Percentiles rank a stretch among this genome's conserved stretches.
These are phyloP conservation scores for Nibea albiflora DNA, from an alignment of 2,113 vertebrate species.

Conservation along the genomic window DNA sequence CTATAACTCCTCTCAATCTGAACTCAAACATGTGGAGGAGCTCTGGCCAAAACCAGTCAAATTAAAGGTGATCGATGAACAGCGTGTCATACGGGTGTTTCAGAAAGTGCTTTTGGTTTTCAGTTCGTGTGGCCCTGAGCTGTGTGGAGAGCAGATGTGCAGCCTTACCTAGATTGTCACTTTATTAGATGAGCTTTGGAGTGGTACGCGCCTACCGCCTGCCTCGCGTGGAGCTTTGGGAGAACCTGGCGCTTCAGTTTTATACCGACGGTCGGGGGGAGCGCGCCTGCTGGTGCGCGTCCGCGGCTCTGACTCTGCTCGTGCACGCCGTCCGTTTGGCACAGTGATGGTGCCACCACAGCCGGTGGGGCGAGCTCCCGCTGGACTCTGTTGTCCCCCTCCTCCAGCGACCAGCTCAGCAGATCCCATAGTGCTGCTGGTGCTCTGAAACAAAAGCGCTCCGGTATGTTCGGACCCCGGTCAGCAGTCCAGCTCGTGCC, in stretches of 20 bases:
- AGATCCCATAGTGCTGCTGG: constrained; percentile 72
- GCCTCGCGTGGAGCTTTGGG: constrained; percentile 81
- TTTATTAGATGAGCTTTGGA: constrained; percentile 73
- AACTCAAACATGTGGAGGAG: constrained; percentile 10
- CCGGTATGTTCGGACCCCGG: constrained; percentile 78
- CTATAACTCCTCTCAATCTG: neutral
- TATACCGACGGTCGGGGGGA: constrained; percentile 72
- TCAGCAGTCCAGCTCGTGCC: constrained; percentile 81
- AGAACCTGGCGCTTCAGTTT: constrained; percentile 85
- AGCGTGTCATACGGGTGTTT: constrained; percentile 18
- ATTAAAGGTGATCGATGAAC: neutral
- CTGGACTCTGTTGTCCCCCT: constrained; percentile 47
- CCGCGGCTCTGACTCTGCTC: neutral
- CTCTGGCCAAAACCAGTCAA: neutral
- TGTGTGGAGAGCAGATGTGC: constrained; percentile 59
- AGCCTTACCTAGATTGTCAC: constrained; percentile 82
- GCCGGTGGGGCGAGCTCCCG: constrained; percentile 46
- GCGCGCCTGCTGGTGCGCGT: constrained; percentile 46
- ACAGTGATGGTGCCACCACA: neutral
- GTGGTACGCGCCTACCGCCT: constrained; percentile 74
- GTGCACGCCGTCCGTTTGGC: neutral
- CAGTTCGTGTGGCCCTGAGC: constrained; percentile 27
- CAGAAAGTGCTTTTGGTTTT: constrained; percentile 67
- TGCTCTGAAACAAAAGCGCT: constrained; percentile 71
- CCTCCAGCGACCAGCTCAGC: constrained; percentile 80